Conservation (phyloP, 2,888 invertebrate genomes). For the Thelaira solivaga region DNA sequence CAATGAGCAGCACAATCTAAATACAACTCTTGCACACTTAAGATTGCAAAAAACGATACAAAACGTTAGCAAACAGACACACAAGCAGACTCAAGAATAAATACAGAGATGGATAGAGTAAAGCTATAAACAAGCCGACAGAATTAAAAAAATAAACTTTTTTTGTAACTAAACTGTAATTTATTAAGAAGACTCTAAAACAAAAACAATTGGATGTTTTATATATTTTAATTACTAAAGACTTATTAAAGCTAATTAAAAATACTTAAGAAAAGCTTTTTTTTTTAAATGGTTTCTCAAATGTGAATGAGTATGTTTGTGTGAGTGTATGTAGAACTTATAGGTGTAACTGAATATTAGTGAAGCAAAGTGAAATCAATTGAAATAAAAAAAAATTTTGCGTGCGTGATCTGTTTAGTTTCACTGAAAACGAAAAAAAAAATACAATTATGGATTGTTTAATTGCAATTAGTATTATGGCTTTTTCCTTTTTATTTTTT, state of each 20-base stretch:
- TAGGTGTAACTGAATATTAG: not conserved
- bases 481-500: not conserved
- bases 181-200: not conserved
- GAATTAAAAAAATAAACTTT: not conserved
- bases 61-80: not conserved
- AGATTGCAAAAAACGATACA: not conserved
- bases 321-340: not conserved
- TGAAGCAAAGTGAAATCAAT: not conserved
- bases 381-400: constrained; percentile 24
- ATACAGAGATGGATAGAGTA: not conserved
- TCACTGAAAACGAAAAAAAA: no score
- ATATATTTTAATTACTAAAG: constrained; percentile 45
- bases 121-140: not conserved
- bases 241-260: constrained; percentile 55
- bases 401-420: constrained; percentile 41
- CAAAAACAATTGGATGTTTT: constrained; percentile 17
- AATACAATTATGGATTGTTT: constrained; percentile 52
- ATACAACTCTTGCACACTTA: not conserved
- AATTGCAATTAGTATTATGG: constrained; percentile 26
- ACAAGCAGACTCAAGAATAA: not conserved
- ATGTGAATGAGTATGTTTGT: not conserved
- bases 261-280: constrained; percentile 44
- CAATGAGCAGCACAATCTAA: not conserved
- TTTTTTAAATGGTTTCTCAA: constrained; percentile 11
- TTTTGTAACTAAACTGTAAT: not conserved